Percentiles rank a stretch among this genome's conserved stretches.
These are phyloP conservation scores for Chelon labrosus DNA, from an alignment of 2,797 vertebrate genomes.

Conservation along the genomic window DNA sequence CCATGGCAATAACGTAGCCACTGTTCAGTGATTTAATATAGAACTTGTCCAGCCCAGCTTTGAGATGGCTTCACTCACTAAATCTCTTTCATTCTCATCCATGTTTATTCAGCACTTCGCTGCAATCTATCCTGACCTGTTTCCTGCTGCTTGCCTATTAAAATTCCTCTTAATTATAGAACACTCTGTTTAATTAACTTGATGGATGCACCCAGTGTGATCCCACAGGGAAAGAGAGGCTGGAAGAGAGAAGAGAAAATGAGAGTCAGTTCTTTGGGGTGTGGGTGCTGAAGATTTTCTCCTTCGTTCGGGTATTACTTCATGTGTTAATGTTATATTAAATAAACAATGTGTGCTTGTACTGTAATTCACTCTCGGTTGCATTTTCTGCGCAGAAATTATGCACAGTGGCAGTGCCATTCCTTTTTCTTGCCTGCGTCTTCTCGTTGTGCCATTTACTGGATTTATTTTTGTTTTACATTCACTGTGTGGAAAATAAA, in stretches of 20 bases:
- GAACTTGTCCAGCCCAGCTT: conserved; percentile 42
- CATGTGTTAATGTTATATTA: conserved; percentile 43
- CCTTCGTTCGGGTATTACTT: conserved; percentile 20
- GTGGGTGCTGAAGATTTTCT: conserved; percentile 43
- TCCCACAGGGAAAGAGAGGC: conserved; percentile 65
- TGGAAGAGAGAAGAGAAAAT: conserved; percentile 51
- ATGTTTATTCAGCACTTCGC: conserved; percentile 77
- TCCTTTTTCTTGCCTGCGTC: neutral
- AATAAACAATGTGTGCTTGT: conserved; percentile 1
- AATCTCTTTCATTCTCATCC: conserved; percentile 72
- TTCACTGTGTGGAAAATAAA: conserved; percentile 3
- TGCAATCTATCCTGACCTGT: conserved; percentile 76
- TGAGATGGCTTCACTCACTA: conserved; percentile 61
- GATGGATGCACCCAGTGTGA: conserved; percentile 77
- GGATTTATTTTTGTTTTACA: neutral
- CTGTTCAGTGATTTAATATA: conserved; percentile 53
- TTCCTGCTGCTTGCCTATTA: conserved; percentile 77
- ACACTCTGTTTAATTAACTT: conserved; percentile 81
- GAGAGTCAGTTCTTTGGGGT: conserved; percentile 47
- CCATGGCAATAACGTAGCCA: conserved; percentile 5
- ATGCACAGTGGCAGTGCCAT: neutral
- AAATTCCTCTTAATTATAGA: conserved; percentile 83
- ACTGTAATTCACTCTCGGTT: conserved; percentile 10
- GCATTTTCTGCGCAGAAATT: neutral
- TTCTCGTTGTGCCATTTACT: neutral